A percentile compares a stretch with the other conserved stretches of the same genome.
phyloP scores from a whole-genome alignment of 2,888 invertebrate genomes.

The Hyposoter didymator region DNA sequence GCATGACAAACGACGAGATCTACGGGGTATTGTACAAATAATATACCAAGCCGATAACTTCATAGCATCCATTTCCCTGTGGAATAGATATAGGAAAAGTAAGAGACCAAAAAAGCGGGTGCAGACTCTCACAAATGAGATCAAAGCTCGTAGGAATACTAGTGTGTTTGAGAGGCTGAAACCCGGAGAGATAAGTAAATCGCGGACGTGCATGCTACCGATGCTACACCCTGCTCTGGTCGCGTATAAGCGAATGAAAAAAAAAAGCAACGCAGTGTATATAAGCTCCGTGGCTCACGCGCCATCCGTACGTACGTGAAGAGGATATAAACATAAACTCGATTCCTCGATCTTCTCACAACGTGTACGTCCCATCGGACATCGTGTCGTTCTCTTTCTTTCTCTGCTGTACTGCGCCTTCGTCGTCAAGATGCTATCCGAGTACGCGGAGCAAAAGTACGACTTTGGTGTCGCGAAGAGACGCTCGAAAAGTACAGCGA shows the following conservation, averaged over 20 bases:
- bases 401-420: conserved; percentile 8
- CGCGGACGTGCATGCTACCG: conserved; percentile 51
- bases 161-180: conserved; percentile 30
- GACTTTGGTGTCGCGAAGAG: conserved; percentile 19
- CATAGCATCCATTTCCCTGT: conserved; percentile 38
- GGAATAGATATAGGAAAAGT: conserved; percentile 39
- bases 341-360: conserved; percentile 62
- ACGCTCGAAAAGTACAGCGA: conserved; percentile 31
- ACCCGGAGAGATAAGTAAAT: conserved; percentile 55
- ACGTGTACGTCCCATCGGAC: conserved; percentile 63
- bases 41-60: conserved; percentile 29
- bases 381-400: conserved; percentile 12
- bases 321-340: conserved; percentile 65
- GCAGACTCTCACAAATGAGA: conserved; percentile 58
- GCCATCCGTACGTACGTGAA: conserved; percentile 56
- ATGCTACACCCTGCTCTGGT: conserved; percentile 17
- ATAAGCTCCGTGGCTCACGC: conserved; percentile 37
- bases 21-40: conserved; percentile 8
- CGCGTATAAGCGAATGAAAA: conserved; percentile 22
- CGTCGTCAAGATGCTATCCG: conserved; percentile 51
- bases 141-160: conserved; percentile 61
- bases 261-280: conserved; percentile 21
- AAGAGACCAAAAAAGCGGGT: conserved; percentile 12
- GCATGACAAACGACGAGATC: conserved; percentile 12
- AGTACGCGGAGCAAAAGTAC: conserved; percentile 43